Evolutionary conservation across 2,888 invertebrate species (phyloP), one percentile per base, ranked within the genome.

Genomic region (Stenodera caucasica): DNA sequence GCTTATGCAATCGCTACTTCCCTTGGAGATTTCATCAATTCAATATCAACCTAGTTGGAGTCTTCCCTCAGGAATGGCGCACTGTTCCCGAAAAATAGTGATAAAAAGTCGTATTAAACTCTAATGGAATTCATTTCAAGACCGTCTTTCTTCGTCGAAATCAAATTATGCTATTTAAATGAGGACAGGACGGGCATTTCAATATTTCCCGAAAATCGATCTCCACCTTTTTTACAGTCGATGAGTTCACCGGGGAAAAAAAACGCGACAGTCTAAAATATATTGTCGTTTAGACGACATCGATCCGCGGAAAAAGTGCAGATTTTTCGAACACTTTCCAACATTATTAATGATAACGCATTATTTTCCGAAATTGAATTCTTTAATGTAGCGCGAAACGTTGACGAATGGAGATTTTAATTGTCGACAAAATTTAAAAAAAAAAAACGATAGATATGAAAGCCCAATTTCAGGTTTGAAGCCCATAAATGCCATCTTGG

Each of bases 131-230:
- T 65, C 64, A 63, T 61, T 64, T 65, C 58, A 37, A 50, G 26
- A 32, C 51, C 49, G 49, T 55, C 55, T 60, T 59, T 64, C 57
- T 60, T 58, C 54, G 49, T 37, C 21, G 49, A 58, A 58, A 66
- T 66, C 67, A 63, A 67, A 67, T 67, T 64, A 66, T 66, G 61
- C 63, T 61, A 67, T 67, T 65, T 58, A 64, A 61, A 64, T 61
- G 61, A 58, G 56, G 40, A 57, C 57, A 60, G 51, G 63, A 52
- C 54, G 60, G 54, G 55, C 58, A 62, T 54, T 60, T 57, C 51
- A 50, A 60, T 51, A 57, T 53, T 64, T 61, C 37, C 37, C 15
- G 0, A 2, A 6, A 14, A 14, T 35, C 35, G 35, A 35, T 14
- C 14, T 14, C 4, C 1, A 14, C n/a, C n/a, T 6, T 35, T 14